Evolutionary conservation across 2,888 invertebrate species (phyloP).

Genomic region (Spicauda simplicius): DNA sequence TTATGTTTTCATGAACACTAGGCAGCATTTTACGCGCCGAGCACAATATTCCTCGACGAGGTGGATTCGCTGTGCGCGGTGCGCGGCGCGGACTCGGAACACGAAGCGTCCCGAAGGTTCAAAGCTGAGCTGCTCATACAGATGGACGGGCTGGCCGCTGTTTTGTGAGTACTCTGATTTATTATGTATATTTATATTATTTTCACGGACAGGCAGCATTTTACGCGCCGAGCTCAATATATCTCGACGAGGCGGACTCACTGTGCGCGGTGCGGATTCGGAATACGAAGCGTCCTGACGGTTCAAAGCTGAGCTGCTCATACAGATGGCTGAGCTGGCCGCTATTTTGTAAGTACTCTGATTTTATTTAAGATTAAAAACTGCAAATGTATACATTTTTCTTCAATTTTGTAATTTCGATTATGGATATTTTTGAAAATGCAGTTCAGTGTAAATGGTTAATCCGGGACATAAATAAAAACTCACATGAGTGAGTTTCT

Average conservation of each 20-base stretch:
- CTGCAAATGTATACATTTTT: no score
- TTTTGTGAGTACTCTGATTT: conserved; percentile 68
- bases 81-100: conserved; percentile 93
- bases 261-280: conserved; percentile 92
- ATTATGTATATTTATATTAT: no score
- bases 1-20: conserved; percentile 52
- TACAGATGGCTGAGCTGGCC: conserved; percentile 95
- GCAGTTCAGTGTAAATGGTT: no score
- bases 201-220: conserved; percentile 86
- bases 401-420: no score
- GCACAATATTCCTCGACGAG: conserved; percentile 96
- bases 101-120: conserved; percentile 93
- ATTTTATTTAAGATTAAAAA: neutral
- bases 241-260: conserved; percentile 96
- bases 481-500: no score
- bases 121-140: conserved; percentile 95
- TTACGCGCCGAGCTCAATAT: conserved; percentile 95
- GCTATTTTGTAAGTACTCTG: conserved; percentile 79
- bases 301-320: conserved; percentile 94
- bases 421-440: no score
- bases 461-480: no score
- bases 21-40: conserved; percentile 94
- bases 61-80: conserved; percentile 94
- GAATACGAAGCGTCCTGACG: conserved; percentile 95
- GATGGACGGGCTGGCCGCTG: conserved; percentile 93